phyloP scores from a whole-genome alignment of 1,140 invertebrate species.

The Pemphigus obesinymphae region DNA sequence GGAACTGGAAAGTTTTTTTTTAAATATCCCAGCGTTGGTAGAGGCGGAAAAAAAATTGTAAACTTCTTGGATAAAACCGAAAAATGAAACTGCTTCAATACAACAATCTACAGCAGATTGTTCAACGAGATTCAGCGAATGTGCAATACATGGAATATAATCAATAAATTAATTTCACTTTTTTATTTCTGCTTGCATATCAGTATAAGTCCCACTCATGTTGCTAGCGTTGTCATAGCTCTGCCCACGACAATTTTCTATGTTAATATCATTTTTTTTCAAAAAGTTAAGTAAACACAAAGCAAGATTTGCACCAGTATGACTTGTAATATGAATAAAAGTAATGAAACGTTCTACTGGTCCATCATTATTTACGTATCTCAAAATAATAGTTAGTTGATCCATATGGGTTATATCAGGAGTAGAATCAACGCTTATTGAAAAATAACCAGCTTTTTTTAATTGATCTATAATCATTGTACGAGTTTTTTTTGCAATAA shows the following conservation, averaged over 20 bases:
- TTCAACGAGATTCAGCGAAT: constrained; percentile 16
- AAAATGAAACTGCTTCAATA: constrained; percentile 25
- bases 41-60: constrained; percentile 29
- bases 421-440: constrained; percentile 37
- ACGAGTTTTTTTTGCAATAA: constrained; percentile 44
- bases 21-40: not conserved
- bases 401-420: constrained; percentile 37
- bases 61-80: constrained; percentile 14
- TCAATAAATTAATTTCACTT: constrained; percentile 32
- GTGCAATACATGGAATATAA: constrained; percentile 19
- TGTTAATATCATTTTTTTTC: constrained; percentile 24
- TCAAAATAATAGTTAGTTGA: constrained; percentile 25
- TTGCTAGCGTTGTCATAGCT: constrained; percentile 46
- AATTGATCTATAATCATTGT: not conserved
- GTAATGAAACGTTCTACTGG: constrained; percentile 24
- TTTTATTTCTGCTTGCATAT: constrained; percentile 48
- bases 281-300: not conserved
- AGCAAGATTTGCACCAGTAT: constrained; percentile 19
- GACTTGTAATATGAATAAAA: not conserved
- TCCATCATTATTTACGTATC: not conserved
- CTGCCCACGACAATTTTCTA: constrained; percentile 45
- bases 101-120: constrained; percentile 7
- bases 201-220: constrained; percentile 43
- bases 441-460: constrained; percentile 6
- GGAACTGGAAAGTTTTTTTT: not conserved